phyloP scores from a whole-genome alignment of 2,888 invertebrate genomes.

The Lasiommata megera region DNA sequence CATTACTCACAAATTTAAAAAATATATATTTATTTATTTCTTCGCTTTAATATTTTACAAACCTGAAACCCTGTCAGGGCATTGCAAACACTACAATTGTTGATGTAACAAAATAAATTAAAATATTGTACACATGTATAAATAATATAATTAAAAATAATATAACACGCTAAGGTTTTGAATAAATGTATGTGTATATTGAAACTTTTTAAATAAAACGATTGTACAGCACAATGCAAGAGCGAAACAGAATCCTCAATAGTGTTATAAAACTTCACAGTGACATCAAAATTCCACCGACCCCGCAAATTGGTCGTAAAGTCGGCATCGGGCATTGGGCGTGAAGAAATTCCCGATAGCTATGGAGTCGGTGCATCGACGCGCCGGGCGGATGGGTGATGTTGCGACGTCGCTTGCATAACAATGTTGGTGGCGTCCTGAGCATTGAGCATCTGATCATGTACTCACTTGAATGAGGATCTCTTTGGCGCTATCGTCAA shows the following conservation, averaged over 20 bases:
- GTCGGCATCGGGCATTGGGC: conserved; percentile 39
- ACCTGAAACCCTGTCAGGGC: too few species aligned
- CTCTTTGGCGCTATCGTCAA: neutral
- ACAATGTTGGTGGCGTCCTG: conserved; percentile 42
- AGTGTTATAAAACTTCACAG: conserved; percentile 4
- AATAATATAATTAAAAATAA: too few species aligned
- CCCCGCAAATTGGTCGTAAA: conserved; percentile 30
- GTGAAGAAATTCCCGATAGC: conserved; percentile 52
- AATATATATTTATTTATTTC: too few species aligned
- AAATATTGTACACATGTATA: too few species aligned
- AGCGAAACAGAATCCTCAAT: neutral
- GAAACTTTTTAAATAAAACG: neutral
- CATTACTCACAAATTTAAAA: too few species aligned
- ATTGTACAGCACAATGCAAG: neutral
- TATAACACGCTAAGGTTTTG: too few species aligned
- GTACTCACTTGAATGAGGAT: conserved; percentile 2
- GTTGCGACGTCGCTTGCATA: conserved; percentile 55
- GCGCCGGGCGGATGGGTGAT: conserved; percentile 60
- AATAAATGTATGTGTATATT: too few species aligned
- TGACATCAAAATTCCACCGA: conserved; percentile 13
- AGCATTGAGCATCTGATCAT: conserved; percentile 1
- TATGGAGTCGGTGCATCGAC: conserved; percentile 45
- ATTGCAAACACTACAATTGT: too few species aligned
- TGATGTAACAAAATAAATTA: too few species aligned
- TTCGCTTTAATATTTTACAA: too few species aligned